phyloP scores from a whole-genome alignment of 2,888 invertebrate species.

The Drosophila rellima region DNA sequence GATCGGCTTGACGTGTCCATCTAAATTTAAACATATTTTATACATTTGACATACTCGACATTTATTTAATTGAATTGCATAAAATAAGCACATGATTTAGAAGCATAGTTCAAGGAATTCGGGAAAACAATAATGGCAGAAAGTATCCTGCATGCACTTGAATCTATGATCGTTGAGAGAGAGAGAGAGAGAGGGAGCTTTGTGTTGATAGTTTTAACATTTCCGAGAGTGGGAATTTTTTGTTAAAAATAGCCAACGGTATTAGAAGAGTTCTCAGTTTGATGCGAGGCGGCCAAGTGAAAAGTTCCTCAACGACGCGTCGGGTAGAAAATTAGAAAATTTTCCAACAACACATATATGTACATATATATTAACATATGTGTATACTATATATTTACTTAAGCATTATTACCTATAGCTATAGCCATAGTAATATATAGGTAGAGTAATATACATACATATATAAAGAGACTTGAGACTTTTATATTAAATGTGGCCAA shows the following conservation, averaged over 20 bases:
- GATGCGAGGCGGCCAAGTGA: slow-evolving; percentile 83
- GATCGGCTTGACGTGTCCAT: slow-evolving; percentile 63
- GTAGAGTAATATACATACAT: too few species aligned
- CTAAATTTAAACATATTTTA: slow-evolving; percentile 66
- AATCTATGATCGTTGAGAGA: slow-evolving; percentile 10
- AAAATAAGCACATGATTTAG: slow-evolving; percentile 14
- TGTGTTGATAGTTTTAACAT: background rate
- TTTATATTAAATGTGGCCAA: slow-evolving; percentile 1
- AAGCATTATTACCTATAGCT: slow-evolving; percentile 5
- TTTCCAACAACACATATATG: slow-evolving; percentile 38
- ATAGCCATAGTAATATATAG: slow-evolving; percentile 17
- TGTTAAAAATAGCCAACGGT: slow-evolving; percentile 83
- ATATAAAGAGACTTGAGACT: background rate
- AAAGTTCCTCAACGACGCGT: slow-evolving; percentile 67
- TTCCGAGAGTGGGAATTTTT: slow-evolving; percentile 22
- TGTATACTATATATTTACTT: slow-evolving; percentile 25
- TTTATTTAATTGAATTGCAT: slow-evolving; percentile 69
- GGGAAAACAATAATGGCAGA: slow-evolving; percentile 2
- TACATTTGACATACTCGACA: slow-evolving; percentile 54
- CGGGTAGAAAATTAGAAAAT: slow-evolving; percentile 43
- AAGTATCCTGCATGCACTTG: slow-evolving; percentile 35
- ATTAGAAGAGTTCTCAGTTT: slow-evolving; percentile 81
- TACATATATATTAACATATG: slow-evolving; percentile 7
- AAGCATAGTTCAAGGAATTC: slow-evolving; percentile 49
- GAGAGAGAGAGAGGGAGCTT: background rate